These are phyloP conservation scores for Platycheirus albimanus DNA, from an alignment of 2,888 invertebrate genomes.

Conservation along the genomic window DNA sequence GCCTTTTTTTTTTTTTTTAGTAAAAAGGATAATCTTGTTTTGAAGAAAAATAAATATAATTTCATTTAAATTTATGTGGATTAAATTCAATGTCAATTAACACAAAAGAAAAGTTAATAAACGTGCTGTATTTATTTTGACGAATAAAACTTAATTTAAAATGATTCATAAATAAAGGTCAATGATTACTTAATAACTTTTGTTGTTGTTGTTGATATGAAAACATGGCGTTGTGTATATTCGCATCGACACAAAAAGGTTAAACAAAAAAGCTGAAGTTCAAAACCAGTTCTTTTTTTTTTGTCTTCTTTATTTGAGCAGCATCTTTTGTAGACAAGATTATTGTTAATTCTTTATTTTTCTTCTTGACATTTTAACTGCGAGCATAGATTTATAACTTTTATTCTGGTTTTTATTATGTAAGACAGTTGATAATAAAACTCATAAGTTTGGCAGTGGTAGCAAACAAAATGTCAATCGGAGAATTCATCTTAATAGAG, in stretches of 20 bases:
- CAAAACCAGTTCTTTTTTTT: background rate
- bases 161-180: conserved; percentile 61
- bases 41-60: no score
- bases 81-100: background rate
- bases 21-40: no score
- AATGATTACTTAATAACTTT: conserved; percentile 49
- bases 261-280: background rate
- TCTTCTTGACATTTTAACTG: background rate
- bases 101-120: background rate
- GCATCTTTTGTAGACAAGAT: background rate
- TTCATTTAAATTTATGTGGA: background rate
- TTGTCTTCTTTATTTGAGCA: no score
- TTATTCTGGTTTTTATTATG: conserved; percentile 6
- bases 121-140: background rate
- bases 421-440: no score
- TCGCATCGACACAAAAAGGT: background rate
- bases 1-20: no score
- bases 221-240: background rate
- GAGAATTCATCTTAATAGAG: no score
- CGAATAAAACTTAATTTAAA: background rate
- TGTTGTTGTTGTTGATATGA: conserved; percentile 1
- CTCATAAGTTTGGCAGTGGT: no score
- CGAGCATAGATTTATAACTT: no score
- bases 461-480: background rate
- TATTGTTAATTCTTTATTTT: background rate